Evolutionary conservation across 2,797 vertebrate genomes (phyloP).

Genomic region (Vireo griseus): DNA sequence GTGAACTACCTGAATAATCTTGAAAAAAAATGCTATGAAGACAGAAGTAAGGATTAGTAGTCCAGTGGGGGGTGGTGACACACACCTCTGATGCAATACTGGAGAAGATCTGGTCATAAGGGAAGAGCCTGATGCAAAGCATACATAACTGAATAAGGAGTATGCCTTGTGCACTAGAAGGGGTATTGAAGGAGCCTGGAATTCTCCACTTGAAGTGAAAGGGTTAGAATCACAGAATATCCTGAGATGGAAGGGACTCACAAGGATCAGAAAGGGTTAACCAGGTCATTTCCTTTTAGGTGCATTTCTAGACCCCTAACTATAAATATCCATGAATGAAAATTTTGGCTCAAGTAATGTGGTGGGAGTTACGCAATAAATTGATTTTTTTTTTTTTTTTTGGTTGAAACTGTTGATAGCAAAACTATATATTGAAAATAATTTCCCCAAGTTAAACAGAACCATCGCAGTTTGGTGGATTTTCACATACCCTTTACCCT

Average conservation of each 20-base stretch:
- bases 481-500: neutral
- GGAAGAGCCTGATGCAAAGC: neutral
- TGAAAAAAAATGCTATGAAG: neutral
- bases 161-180: neutral
- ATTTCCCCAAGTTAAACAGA: neutral
- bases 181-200: neutral
- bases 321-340: neutral
- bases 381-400: neutral
- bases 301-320: neutral
- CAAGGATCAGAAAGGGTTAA: neutral
- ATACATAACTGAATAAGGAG: accelerated
- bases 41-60: neutral
- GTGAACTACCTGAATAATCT: neutral
- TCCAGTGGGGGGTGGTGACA: neutral
- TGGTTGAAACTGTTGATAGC: neutral
- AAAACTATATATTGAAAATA: neutral
- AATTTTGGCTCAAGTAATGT: accelerated
- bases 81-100: neutral
- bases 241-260: neutral
- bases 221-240: neutral
- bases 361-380: neutral
- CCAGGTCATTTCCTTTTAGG: neutral
- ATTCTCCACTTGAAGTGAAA: neutral
- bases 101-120: neutral
- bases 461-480: neutral